These are phyloP conservation scores for Liparis tanakae DNA, from an alignment of 2,797 vertebrate genomes.

Conservation along the genomic window DNA sequence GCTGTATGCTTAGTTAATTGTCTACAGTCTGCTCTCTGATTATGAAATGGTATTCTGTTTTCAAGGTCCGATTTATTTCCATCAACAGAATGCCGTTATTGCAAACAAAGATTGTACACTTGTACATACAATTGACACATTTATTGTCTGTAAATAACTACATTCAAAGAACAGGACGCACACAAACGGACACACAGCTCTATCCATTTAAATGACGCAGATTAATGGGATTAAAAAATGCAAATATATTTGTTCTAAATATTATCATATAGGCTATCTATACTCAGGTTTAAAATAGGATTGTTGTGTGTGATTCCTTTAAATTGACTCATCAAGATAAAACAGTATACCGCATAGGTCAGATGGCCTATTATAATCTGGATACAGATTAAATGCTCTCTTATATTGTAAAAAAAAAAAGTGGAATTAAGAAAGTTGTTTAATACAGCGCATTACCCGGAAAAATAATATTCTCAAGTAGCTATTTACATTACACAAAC, in stretches of 20 bases:
- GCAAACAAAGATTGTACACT: slow-evolving; percentile 31
- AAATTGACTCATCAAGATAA: background rate
- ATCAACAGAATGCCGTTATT: slow-evolving; percentile 29
- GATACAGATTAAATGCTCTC: background rate
- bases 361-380: background rate
- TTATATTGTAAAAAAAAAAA: background rate
- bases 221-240: background rate
- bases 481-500: background rate
- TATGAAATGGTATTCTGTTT: slow-evolving; percentile 60
- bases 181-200: background rate
- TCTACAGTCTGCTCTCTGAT: slow-evolving; percentile 55
- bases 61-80: slow-evolving; percentile 46
- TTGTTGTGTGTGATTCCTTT: too few species aligned
- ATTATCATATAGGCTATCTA: background rate
- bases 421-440: background rate
- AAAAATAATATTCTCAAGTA: background rate
- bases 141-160: slow-evolving; percentile 21
- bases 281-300: background rate
- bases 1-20: slow-evolving; percentile 62
- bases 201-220: background rate
- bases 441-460: background rate
- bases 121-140: background rate
- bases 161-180: slow-evolving; percentile 12
- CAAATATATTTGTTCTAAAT: background rate
- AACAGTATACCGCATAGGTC: background rate